A percentile compares a stretch with the other conserved stretches of the same genome.
Evolutionary conservation across 2,113 vertebrate species (phyloP).

Genomic region (Tringa solitaria): DNA sequence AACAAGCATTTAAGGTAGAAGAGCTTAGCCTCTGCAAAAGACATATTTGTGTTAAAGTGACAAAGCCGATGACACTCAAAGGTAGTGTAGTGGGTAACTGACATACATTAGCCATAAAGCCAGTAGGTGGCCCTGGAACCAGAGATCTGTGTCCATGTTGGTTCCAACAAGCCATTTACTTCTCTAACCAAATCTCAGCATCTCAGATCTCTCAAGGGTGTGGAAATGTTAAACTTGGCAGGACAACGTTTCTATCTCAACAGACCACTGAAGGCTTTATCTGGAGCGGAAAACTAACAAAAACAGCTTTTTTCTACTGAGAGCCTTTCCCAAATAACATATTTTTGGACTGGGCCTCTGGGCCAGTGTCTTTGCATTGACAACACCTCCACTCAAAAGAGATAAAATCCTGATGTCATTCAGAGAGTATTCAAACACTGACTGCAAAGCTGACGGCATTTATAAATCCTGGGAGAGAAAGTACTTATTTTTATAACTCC

Average conservation of each 20-base stretch:
- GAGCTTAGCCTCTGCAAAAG: not conserved
- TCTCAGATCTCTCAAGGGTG: not conserved
- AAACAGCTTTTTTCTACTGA: not conserved
- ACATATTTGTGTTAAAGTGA: not conserved
- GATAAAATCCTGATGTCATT: not conserved
- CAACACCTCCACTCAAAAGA: not conserved
- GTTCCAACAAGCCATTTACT: not conserved
- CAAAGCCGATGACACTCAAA: not conserved
- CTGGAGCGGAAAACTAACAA: not conserved
- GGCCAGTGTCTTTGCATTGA: not conserved
- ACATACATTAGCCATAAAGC: not conserved
- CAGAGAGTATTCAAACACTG: not conserved
- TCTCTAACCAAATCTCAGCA: not conserved
- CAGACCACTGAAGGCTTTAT: not conserved
- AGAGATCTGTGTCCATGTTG: not conserved
- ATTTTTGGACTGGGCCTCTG: not conserved
- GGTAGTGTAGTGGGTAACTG: rapidly evolving
- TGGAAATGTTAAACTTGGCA: not conserved
- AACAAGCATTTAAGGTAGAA: not conserved
- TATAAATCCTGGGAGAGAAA: not conserved
- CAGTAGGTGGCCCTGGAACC: not conserved
- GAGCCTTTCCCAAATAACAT: not conserved
- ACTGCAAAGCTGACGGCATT: not conserved
- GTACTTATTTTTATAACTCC: not conserved
- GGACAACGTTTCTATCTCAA: not conserved